A percentile compares a stretch with the other conserved stretches of the same genome.
Conservation (phyloP, 2,113 vertebrate species). For the Etheostoma cragini region DNA sequence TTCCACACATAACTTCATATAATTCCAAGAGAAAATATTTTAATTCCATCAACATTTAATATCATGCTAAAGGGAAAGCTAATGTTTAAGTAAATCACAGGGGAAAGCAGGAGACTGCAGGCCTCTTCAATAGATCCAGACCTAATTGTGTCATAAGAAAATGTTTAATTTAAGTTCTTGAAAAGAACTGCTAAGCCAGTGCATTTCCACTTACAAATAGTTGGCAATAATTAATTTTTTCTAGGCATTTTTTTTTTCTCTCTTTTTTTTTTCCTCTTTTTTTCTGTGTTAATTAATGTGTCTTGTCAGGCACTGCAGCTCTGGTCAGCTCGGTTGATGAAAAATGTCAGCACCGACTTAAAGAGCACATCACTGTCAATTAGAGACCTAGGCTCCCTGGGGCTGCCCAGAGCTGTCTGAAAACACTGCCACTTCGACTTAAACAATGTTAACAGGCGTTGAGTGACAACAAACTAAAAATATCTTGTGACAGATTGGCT, state of each 20-base stretch:
- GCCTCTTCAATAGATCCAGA: slow-evolving; percentile 32
- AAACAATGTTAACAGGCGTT: slow-evolving; percentile 74
- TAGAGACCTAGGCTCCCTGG: slow-evolving; percentile 73
- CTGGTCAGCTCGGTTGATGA: slow-evolving; percentile 73
- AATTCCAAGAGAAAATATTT: slow-evolving; percentile 20
- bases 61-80: background rate
- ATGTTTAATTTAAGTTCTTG: slow-evolving; percentile 65
- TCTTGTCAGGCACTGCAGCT: slow-evolving; percentile 76
- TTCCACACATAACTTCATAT: background rate
- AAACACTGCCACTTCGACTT: slow-evolving; percentile 79
- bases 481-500: slow-evolving; percentile 60
- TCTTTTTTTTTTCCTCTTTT: slow-evolving; percentile 56
- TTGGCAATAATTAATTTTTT: slow-evolving; percentile 45
- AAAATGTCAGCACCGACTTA: slow-evolving; percentile 73
- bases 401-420: slow-evolving; percentile 75
- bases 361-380: slow-evolving; percentile 86
- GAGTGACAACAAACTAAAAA: slow-evolving; percentile 73
- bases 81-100: slow-evolving; percentile 20
- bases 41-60: slow-evolving; percentile 2
- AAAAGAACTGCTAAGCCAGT: slow-evolving; percentile 45
- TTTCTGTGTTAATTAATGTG: slow-evolving; percentile 78
- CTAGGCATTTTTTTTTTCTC: slow-evolving; percentile 41
- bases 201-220: slow-evolving; percentile 42
- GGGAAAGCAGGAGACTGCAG: background rate
- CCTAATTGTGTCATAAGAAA: slow-evolving; percentile 54